Evolutionary conservation across 2,113 vertebrate species (phyloP).

Genomic region (Cathartes aura): DNA sequence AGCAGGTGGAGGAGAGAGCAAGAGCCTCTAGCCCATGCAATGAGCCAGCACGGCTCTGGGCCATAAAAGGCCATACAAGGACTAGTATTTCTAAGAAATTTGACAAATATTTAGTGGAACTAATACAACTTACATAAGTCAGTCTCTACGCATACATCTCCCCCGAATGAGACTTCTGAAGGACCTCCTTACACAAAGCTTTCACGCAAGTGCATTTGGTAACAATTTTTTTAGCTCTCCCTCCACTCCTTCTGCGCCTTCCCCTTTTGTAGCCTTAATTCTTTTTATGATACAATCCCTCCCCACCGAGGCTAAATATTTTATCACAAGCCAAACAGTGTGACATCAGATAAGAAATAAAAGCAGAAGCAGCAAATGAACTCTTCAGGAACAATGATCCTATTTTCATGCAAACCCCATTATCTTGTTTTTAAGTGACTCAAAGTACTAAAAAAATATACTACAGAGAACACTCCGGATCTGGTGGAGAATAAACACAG

Average conservation of each 20-base stretch:
- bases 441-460: background rate
- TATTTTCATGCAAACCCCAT: background rate
- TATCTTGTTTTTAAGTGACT: background rate
- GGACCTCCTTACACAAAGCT: background rate
- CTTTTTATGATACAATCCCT: constrained; percentile 26
- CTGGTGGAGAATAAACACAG: background rate
- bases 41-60: background rate
- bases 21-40: background rate
- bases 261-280: constrained; percentile 5
- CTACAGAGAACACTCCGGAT: background rate
- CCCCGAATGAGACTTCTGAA: background rate
- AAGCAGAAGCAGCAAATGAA: constrained; percentile 24
- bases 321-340: constrained; percentile 30
- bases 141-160: background rate
- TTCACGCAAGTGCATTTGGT: background rate
- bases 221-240: background rate
- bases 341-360: constrained; percentile 34
- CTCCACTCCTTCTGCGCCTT: background rate
- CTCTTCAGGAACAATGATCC: background rate
- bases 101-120: background rate
- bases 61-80: background rate
- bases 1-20: background rate
- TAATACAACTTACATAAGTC: background rate
- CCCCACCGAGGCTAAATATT: constrained; percentile 28
- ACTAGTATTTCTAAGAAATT: background rate